Evolutionary conservation across 2,797 vertebrate genomes (phyloP).

Genomic region (Gallinago stenura): DNA sequence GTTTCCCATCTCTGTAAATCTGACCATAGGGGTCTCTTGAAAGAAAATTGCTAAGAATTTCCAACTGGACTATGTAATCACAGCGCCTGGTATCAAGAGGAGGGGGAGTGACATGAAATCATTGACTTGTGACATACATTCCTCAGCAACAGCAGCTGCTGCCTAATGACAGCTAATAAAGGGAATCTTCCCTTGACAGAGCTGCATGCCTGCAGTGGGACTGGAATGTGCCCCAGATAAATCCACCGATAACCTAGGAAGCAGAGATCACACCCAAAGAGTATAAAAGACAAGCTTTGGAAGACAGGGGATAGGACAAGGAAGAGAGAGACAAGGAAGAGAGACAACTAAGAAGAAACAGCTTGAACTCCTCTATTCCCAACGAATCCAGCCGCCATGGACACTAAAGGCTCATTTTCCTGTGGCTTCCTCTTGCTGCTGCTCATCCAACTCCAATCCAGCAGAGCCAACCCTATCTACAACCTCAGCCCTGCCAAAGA

Average conservation of each 20-base stretch:
- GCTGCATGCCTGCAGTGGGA: slow-evolving; percentile 79
- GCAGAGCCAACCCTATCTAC: slow-evolving; percentile 71
- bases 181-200: slow-evolving; percentile 82
- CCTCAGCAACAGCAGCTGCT: slow-evolving; percentile 72
- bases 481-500: slow-evolving; percentile 76
- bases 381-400: slow-evolving; percentile 53
- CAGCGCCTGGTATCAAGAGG: slow-evolving; percentile 60
- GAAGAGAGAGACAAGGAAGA: slow-evolving; percentile 32
- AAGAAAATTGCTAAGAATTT: slow-evolving; percentile 72
- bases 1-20: not conserved
- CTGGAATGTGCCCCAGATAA: slow-evolving; percentile 86
- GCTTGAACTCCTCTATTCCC: not conserved
- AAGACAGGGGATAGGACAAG: not conserved
- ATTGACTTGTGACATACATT: slow-evolving; percentile 80
- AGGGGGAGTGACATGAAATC: slow-evolving; percentile 74
- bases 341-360: not conserved
- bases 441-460: slow-evolving; percentile 73
- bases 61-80: slow-evolving; percentile 69
- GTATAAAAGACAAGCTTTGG: slow-evolving; percentile 69
- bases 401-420: slow-evolving; percentile 76
- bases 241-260: slow-evolving; percentile 78
- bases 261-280: slow-evolving; percentile 50
- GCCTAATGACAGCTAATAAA: slow-evolving; percentile 83
- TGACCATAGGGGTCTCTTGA: slow-evolving; percentile 55
- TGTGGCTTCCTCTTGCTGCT: slow-evolving; percentile 81